Base-by-base conservation (phyloP, 2,888 invertebrate species). In the Oscheius sp. region DNA sequence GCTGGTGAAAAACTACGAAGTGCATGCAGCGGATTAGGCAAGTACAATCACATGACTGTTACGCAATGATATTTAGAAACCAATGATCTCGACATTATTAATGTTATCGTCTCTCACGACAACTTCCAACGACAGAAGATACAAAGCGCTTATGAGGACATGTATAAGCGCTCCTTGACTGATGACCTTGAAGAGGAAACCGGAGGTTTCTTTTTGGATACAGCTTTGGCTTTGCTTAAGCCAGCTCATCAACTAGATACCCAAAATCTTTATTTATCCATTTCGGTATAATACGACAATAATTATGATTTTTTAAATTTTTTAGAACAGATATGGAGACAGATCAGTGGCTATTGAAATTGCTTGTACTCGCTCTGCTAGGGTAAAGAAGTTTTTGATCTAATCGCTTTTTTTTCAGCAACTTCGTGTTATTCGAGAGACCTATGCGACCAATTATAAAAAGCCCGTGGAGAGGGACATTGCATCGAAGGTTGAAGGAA, bases 111-210 rank as follows among this genome's bases (percentile, higher is more conserved):
- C 23, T 75, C 72, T 15, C 85, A 85, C 73, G 82, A 80, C 64
- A 85, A 85, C 70, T 85, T 84, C 71, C 85, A 85, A 61, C 74
- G 85, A 17, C 85, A 85, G 74, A 85, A 85, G 72, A 85, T 85
- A 50, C 73, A 79, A 25, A 75, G 72, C 29, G 83, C 85, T 27
- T 85, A 85, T 69, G 85, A 82, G 64, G 82, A 81, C 37, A 81
- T 84, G 82, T 85, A 80, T 66, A 79, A 79, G 69, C 72, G 82
- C 63, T 86, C 86, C 68, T 78, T 88, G 34, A 73, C 85, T 3
- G 83, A 86, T 5, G 88, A 89, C 65, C 73, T 88, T 66, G 86
- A 88, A 75, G 84, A 84, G 66, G 88, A 89, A 70, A 76, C 87
- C 45, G 86, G 87, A n/a, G 88, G 88, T 3, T 84, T 86, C 73